A percentile compares a stretch with the other conserved stretches of the same genome.
Conservation (phyloP, 2,888 invertebrate genomes). For the Magallana nippona region DNA sequence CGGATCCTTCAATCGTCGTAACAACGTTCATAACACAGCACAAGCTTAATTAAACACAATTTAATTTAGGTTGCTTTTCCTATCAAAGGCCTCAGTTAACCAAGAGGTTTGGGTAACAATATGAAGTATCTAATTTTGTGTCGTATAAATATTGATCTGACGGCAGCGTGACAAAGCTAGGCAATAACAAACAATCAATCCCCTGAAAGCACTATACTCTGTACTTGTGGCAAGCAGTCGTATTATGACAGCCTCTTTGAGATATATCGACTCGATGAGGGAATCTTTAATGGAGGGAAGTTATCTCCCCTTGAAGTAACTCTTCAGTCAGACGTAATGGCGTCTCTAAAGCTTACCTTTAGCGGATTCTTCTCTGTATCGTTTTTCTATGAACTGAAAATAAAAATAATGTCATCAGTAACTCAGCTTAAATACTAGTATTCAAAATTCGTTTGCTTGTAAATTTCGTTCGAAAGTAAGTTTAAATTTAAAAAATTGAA, state of each 20-base stretch:
- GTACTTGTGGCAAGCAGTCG: slow-evolving; percentile 9
- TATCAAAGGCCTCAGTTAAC: slow-evolving; percentile 22
- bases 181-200: slow-evolving; percentile 16
- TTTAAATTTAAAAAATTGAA: no score
- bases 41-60: slow-evolving; percentile 30
- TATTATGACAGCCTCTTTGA: background rate
- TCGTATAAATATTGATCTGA: slow-evolving; percentile 28
- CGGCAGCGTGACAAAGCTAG: background rate
- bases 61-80: slow-evolving; percentile 17
- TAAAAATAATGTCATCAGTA: slow-evolving; percentile 41
- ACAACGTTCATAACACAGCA: slow-evolving; percentile 3
- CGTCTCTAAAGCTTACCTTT: slow-evolving; percentile 58
- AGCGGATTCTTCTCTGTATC: slow-evolving; percentile 66
- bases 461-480: no score
- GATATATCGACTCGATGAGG: background rate
- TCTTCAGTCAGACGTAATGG: background rate
- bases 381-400: slow-evolving; percentile 68
- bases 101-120: slow-evolving; percentile 30
- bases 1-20: slow-evolving; percentile 15
- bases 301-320: background rate
- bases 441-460: no score
- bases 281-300: background rate
- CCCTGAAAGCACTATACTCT: slow-evolving; percentile 2
- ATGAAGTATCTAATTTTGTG: slow-evolving; percentile 24
- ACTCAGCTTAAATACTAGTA: background rate